These are phyloP conservation scores for Bolinopsis microptera DNA, from an alignment of 37 sponge, comb jelly and placozoan species.

Conservation along the genomic window DNA sequence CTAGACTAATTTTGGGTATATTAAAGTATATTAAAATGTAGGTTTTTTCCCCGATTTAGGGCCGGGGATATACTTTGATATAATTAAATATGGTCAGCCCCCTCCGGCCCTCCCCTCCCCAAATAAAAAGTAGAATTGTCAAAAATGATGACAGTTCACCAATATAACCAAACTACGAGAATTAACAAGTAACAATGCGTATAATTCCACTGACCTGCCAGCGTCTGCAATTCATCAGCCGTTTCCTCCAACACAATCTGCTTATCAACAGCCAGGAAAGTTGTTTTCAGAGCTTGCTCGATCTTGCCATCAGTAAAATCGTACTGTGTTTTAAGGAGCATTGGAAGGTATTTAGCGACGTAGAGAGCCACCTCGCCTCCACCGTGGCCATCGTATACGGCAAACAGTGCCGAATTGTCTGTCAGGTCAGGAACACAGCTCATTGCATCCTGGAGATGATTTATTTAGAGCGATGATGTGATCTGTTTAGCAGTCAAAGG, in stretches of 20 bases:
- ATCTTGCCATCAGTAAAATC: slow-evolving; percentile 68
- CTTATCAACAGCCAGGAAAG: slow-evolving; percentile 79
- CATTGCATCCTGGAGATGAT: slow-evolving; percentile 79
- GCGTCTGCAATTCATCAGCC: slow-evolving; percentile 19
- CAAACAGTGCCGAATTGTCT: slow-evolving; percentile 75
- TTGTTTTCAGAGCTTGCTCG: slow-evolving; percentile 70
- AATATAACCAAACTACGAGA: too few relatives aligned
- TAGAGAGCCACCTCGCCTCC: slow-evolving; percentile 88
- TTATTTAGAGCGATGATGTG: background rate
- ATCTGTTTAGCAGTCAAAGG: background rate
- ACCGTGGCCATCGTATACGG: slow-evolving; percentile 91
- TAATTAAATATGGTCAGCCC: too few relatives aligned
- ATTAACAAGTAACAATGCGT: too few relatives aligned
- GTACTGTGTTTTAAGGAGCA: slow-evolving; percentile 66
- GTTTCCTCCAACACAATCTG: slow-evolving; percentile 8
- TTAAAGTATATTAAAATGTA: too few relatives aligned
- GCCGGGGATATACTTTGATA: too few relatives aligned
- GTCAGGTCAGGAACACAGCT: slow-evolving; percentile 73
- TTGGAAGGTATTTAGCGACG: slow-evolving; percentile 72
- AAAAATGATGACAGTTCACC: too few relatives aligned
- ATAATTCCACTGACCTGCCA: slow-evolving; percentile 59
- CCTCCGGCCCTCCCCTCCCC: too few relatives aligned
- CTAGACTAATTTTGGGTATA: too few relatives aligned
- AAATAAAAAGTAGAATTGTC: too few relatives aligned
- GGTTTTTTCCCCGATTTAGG: too few relatives aligned